Conservation (phyloP, 2,113 vertebrate genomes). For the Hemicordylus capensis region DNA sequence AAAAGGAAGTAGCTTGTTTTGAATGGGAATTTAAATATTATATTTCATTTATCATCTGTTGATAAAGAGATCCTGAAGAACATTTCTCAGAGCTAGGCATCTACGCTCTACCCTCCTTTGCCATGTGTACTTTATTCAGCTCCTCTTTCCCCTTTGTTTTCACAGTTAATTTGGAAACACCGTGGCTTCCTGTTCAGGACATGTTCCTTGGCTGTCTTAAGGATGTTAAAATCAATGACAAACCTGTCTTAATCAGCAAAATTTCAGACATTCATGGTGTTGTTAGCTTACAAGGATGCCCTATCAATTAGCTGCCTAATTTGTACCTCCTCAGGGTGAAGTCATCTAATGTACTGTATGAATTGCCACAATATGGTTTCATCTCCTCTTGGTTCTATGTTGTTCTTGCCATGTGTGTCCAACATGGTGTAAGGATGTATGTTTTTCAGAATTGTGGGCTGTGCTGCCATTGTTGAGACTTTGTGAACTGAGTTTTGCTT, state of each 20-base stretch:
- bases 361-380: not conserved
- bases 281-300: constrained; percentile 88
- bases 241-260: constrained; percentile 73
- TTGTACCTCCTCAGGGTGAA: not conserved
- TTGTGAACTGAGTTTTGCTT: constrained; percentile 32
- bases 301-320: constrained; percentile 66
- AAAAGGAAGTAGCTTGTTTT: not conserved
- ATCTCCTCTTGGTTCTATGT: not conserved
- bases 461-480: constrained; percentile 32
- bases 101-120: not conserved
- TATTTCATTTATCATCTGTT: not conserved
- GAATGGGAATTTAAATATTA: not conserved
- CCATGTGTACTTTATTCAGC: not conserved
- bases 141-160: constrained; percentile 40
- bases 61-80: not conserved
- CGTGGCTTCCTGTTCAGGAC: constrained; percentile 72
- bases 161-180: constrained; percentile 61
- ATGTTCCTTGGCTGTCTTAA: constrained; percentile 87
- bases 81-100: not conserved
- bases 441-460: constrained; percentile 33
- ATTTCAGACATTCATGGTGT: constrained; percentile 77
- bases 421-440: constrained; percentile 27
- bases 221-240: constrained; percentile 82
- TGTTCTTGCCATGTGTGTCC: constrained; percentile 7
- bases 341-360: constrained; percentile 8